phyloP scores from a whole-genome alignment of 1,140 invertebrate genomes.

The Sycophaga agraensis region DNA sequence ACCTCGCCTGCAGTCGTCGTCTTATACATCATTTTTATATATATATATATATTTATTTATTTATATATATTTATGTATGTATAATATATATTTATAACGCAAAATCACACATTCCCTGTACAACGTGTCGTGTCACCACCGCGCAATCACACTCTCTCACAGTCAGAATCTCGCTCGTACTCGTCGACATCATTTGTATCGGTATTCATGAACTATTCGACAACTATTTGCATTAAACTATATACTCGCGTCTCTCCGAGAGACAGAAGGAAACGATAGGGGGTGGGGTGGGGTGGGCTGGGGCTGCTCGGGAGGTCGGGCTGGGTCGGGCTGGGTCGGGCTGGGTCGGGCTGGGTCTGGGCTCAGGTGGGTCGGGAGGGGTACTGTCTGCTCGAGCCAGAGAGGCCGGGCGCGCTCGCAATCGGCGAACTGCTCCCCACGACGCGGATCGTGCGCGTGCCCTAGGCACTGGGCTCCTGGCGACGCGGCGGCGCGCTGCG shows the following conservation, averaged over 20 bases:
- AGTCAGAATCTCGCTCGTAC: neutral
- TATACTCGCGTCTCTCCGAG: slow-evolving; percentile 30
- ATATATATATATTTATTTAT: neutral
- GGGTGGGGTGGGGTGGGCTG: neutral
- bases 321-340: too few species aligned
- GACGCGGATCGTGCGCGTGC: neutral
- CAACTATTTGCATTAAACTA: slow-evolving; percentile 31
- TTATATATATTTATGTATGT: neutral
- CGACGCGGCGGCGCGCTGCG: too few species aligned
- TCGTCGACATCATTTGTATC: slow-evolving; percentile 4
- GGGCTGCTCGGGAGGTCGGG: too few species aligned
- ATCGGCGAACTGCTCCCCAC: too few species aligned
- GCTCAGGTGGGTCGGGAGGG: too few species aligned
- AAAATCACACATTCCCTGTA: slow-evolving; percentile 35
- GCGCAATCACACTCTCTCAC: neutral
- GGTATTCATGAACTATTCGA: slow-evolving; percentile 25
- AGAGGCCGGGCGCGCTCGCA: too few species aligned
- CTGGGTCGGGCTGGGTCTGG: too few species aligned
- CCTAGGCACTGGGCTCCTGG: too few species aligned
- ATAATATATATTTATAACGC: slow-evolving; percentile 6
- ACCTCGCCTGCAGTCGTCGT: neutral
- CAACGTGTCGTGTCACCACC: slow-evolving; percentile 26
- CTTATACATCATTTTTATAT: neutral
- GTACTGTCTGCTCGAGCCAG: slow-evolving; percentile 15
- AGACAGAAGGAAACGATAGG: slow-evolving; percentile 23